These are phyloP conservation scores for Melanotus villosus DNA, from an alignment of 2,888 invertebrate species.

Conservation along the genomic window DNA sequence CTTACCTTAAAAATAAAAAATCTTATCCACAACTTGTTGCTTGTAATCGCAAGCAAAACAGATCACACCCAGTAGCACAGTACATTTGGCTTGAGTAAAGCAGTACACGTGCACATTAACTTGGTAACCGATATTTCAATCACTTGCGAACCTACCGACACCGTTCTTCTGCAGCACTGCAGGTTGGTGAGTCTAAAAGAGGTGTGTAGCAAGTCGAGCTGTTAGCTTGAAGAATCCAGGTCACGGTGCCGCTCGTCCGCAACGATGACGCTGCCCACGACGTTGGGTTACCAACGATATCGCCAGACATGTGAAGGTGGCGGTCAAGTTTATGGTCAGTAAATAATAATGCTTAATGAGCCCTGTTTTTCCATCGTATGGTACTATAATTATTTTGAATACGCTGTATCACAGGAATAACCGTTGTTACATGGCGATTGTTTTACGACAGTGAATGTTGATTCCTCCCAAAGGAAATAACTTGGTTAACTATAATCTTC, in stretches of 20 bases:
- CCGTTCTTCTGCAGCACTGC: constrained; percentile 46
- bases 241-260: constrained; percentile 67
- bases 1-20: constrained; percentile 7
- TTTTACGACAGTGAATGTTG: too few species aligned
- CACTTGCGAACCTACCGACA: constrained; percentile 39
- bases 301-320: constrained; percentile 35
- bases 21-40: constrained; percentile 2
- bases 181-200: constrained; percentile 41
- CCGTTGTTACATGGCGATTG: too few species aligned
- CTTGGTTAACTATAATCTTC: too few species aligned
- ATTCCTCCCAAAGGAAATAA: too few species aligned
- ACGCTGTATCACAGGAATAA: not conserved
- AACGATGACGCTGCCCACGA: constrained; percentile 63
- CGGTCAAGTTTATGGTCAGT: constrained; percentile 41
- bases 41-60: not conserved
- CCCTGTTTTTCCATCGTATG: not conserved
- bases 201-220: constrained; percentile 45
- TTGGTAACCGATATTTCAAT: constrained; percentile 7
- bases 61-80: constrained; percentile 21
- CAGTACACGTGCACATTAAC: constrained; percentile 36
- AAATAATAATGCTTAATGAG: constrained; percentile 17
- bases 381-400: not conserved
- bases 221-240: constrained; percentile 60
- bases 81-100: constrained; percentile 13
- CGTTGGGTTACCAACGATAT: constrained; percentile 33